Conservation (phyloP, 2,797 vertebrate genomes). For the Pangasius macronema region DNA sequence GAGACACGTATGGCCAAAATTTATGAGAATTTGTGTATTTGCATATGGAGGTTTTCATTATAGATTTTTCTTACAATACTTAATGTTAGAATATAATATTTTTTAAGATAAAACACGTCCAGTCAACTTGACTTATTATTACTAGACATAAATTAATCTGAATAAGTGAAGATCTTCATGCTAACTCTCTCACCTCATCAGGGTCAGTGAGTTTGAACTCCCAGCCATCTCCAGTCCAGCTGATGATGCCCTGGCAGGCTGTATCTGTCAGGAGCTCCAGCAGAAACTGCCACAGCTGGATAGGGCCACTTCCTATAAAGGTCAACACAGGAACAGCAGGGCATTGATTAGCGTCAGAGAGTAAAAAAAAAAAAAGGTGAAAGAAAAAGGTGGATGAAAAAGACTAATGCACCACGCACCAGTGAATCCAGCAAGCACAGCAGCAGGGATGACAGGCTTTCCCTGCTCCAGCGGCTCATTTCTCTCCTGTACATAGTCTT, state of each 20-base stretch:
- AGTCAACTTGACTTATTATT: neutral
- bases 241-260: conserved; percentile 85
- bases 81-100: neutral
- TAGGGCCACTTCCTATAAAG: conserved; percentile 83
- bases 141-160: neutral
- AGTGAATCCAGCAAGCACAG: conserved; percentile 87
- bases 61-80: neutral
- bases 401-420: conserved; percentile 67
- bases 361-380: neutral
- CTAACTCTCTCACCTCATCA: conserved; percentile 76
- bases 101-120: neutral
- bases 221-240: conserved; percentile 89
- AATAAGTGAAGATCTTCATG: neutral
- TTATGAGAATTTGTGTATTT: neutral
- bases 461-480: conserved; percentile 82
- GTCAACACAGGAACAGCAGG: neutral
- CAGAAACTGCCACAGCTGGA: conserved; percentile 89
- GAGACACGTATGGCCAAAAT: neutral
- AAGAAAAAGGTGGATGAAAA: neutral
- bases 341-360: neutral
- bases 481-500: conserved; percentile 85
- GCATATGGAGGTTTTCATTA: neutral
- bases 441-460: conserved; percentile 87
- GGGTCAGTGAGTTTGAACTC: conserved; percentile 88
- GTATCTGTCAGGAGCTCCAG: conserved; percentile 85